Base-by-base conservation (phyloP, 2,797 vertebrate genomes). In the Sylvia borin region DNA sequence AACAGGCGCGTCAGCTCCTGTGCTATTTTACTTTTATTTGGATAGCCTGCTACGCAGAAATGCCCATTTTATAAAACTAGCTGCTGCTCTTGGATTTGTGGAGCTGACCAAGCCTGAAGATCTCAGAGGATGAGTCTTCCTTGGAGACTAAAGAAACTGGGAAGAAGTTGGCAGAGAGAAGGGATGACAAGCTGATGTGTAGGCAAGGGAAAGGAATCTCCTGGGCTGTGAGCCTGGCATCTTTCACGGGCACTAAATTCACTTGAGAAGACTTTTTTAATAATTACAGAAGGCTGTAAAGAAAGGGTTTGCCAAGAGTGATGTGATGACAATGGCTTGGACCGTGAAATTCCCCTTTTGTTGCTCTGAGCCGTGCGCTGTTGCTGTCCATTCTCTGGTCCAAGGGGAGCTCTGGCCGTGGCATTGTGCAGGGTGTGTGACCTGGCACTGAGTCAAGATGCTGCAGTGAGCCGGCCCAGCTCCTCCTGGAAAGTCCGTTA, bases 271-370 rank as follows among this genome's bases (percentile, higher is more conserved):
- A 81, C 51, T 79, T 95, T 95, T 82, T 60, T 73, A 93, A 78
- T 93, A 92, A 86, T 90, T 92, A 13, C 17, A 40, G 70, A 53
- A 73, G 67, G 48, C 72, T 25, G 13, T 74, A 90, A 86, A 91
- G 81, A 40, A 89, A 19, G 58, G 11, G 10, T 84, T 95, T 96
- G 91, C 93, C 85, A 72, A 83, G 91, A 75, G 70, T 86, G 92
- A 90, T 93, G 92, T 85, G 95, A 80, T 72, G 79, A 81, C 85
- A 90, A 43, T 68, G 79, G 81, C 94, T 90, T 51, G 73, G 76
- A 48, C 54, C 4, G 0, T 91, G 40, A 88, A 58, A 94, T 92
- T 92, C 78, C 82, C 77, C 84, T 74, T 79, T 91, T 68, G 81
- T 93, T 7, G 16, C 75, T 57, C 81, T n/a, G 25, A 78, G 84